Percentiles rank a stretch among this genome's conserved stretches.
phyloP scores from a whole-genome alignment of 2,797 vertebrate species.

The Eulemur albifrons region DNA sequence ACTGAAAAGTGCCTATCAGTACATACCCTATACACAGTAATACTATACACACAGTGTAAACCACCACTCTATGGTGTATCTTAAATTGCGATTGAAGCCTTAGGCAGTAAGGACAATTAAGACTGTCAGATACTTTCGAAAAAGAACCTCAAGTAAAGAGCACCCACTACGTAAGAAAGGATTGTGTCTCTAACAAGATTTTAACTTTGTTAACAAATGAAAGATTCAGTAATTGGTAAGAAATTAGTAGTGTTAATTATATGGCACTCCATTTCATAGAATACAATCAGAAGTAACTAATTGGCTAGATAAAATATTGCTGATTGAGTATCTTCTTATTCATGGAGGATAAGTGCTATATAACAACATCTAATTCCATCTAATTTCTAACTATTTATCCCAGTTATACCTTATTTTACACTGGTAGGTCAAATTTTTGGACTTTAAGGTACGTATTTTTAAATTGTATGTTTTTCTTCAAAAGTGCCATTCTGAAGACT shows the following conservation, averaged over 20 bases:
- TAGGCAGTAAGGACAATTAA: not conserved
- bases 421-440: not conserved
- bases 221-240: not conserved
- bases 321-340: not conserved
- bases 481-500: constrained; percentile 22
- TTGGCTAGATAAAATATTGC: not conserved
- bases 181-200: not conserved
- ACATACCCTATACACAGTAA: not conserved
- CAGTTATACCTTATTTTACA: not conserved
- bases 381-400: not conserved
- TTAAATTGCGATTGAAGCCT: not conserved
- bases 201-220: not conserved
- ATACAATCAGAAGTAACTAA: not conserved
- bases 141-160: not conserved
- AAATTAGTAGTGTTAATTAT: not conserved
- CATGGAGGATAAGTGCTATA: not conserved
- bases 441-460: not conserved
- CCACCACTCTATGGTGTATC: not conserved
- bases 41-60: not conserved
- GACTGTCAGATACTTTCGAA: not conserved
- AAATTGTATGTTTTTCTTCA: not conserved
- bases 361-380: not conserved
- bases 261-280: not conserved
- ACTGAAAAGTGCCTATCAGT: not conserved
- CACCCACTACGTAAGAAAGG: not conserved